Evolutionary conservation across 2,888 invertebrate genomes (phyloP).

Genomic region (Tiliacea citrago): DNA sequence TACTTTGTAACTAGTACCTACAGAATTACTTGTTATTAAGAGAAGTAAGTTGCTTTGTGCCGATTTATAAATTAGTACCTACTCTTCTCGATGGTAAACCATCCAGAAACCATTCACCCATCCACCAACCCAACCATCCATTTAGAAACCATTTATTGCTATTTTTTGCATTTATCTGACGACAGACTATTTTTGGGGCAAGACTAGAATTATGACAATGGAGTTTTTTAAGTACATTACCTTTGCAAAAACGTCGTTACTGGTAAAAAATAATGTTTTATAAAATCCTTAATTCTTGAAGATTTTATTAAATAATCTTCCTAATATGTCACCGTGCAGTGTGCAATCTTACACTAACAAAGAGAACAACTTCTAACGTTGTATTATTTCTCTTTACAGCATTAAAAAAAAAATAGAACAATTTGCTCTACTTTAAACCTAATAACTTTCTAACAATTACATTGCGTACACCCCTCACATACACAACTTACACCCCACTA

Average conservation of each 20-base stretch:
- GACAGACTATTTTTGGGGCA: no score
- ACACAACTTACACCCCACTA: constrained; percentile 2
- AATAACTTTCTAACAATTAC: constrained; percentile 53
- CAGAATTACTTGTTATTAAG: not conserved
- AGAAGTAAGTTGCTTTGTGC: not conserved
- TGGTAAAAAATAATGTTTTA: not conserved
- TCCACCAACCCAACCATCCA: no score
- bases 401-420: constrained; percentile 28
- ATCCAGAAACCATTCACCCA: no score
- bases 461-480: not conserved
- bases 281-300: not conserved
- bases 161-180: not conserved
- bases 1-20: not conserved
- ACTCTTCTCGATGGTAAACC: not conserved
- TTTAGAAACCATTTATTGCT: no score
- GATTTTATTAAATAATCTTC: constrained; percentile 8
- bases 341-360: not conserved
- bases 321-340: not conserved
- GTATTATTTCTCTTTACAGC: constrained; percentile 9
- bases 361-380: not conserved
- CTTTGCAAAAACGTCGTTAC: not conserved
- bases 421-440: constrained; percentile 40
- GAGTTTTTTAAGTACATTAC: no score
- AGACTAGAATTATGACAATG: not conserved
- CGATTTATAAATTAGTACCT: not conserved